Base-by-base conservation (phyloP, 53 echinoderm and acorn worm genomes). In the Patiria pectinifera region DNA sequence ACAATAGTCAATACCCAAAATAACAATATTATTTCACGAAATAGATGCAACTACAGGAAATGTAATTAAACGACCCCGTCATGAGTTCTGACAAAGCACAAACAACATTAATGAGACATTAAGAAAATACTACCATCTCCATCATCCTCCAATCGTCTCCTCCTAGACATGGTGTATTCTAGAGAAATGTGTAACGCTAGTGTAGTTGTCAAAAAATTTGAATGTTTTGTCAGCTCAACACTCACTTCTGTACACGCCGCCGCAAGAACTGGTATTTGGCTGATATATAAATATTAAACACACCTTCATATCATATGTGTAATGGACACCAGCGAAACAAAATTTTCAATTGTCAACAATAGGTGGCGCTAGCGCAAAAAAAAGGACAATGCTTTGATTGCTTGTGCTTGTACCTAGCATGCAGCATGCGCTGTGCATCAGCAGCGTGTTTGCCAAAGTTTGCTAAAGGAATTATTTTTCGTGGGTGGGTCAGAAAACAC, bases 111-210 rank as follows among this genome's bases (percentile, higher is more conserved):
- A n/a, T 74, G 5, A 53, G 8, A 53, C 53, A 53, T 53, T 53
- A 70, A 35, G 35, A 35, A 74, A 49, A 7, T 22, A 81, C n/a
- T 90, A 90, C 90, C 90, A 47, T 90, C 77, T 69, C 80, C 49
- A 24, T 90, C 90, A 62, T 90, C 90, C 23, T 90, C 90, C 63
- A 90, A 47, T 13, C 82, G 80, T 81, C 90, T 90, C 80, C 90
- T 77, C 71, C 81, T 90, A 12, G 90, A 80, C 90, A 90, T 90
- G 66, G 22, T 81, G 66, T 10, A 62, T 49, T 45, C 46, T 47
- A 6, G 46, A 79, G 74, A 74, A 74, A 74, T 74, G 24, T 9
- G 74, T 10, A 74, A 24, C 74, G 24, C 74, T 22, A 35, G 35
- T 35, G 35, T 35, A 74, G 8, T 74, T 74, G 74, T 24, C 22